A percentile compares a stretch with the other conserved stretches of the same genome.
phyloP scores from a whole-genome alignment of 2,888 invertebrate species.

The Rhagonycha lutea region DNA sequence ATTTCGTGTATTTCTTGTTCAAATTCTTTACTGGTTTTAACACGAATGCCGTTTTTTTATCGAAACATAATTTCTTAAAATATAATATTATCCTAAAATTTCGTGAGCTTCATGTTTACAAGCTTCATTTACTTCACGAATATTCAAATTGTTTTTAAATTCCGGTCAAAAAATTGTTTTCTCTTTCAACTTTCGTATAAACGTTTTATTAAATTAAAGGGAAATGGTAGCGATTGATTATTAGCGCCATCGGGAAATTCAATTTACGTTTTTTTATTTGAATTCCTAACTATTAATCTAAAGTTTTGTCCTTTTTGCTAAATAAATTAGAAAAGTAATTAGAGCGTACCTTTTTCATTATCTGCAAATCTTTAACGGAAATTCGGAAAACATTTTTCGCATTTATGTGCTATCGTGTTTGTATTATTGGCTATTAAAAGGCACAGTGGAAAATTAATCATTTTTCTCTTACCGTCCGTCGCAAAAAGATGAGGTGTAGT shows the following conservation, averaged over 20 bases:
- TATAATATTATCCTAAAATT: constrained; percentile 20
- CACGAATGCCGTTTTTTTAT: constrained; percentile 27
- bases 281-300: neutral
- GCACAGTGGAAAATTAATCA: constrained; percentile 42
- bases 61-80: constrained; percentile 13
- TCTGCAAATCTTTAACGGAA: constrained; percentile 23
- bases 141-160: constrained; percentile 16
- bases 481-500: neutral
- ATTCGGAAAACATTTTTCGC: constrained; percentile 24
- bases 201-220: neutral
- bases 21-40: constrained; percentile 22
- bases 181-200: neutral
- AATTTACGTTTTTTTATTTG: neutral
- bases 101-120: constrained; percentile 21
- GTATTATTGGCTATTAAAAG: constrained; percentile 49
- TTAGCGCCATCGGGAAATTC: neutral
- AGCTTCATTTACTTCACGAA: constrained; percentile 16
- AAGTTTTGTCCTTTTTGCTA: neutral
- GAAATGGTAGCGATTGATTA: neutral
- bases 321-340: constrained; percentile 18
- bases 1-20: constrained; percentile 27
- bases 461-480: neutral
- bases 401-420: constrained; percentile 39
- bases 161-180: neutral
- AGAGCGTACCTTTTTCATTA: constrained; percentile 21